Conservation (phyloP, 2,888 invertebrate genomes). For the Morpho deidamia region DNA sequence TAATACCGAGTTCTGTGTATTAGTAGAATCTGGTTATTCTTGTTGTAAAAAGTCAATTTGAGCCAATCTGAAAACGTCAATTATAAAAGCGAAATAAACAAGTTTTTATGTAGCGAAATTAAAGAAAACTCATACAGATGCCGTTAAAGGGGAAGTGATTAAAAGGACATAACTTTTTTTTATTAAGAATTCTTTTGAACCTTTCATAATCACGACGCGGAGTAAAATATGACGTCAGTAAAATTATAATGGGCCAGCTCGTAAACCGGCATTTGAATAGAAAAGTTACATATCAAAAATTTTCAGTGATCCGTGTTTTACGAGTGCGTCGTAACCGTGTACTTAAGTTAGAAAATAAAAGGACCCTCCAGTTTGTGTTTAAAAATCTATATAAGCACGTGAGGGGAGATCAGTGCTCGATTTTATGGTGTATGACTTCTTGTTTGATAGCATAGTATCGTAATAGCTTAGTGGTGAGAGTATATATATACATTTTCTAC, state of each 20-base stretch:
- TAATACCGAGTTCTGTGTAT: no score
- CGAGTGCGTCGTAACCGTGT: constrained; percentile 74
- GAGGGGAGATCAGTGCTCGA: constrained; percentile 39
- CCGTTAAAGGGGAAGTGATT: constrained; percentile 67
- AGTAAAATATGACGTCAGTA: constrained; percentile 71
- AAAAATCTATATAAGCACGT: constrained; percentile 52
- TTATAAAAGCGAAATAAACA: constrained; percentile 35
- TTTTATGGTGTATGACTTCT: constrained; percentile 16
- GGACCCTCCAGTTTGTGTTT: constrained; percentile 54
- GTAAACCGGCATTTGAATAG: constrained; percentile 75
- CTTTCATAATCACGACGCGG: constrained; percentile 62
- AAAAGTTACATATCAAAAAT: constrained; percentile 78
- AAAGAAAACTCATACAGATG: constrained; percentile 27
- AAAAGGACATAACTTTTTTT: constrained; percentile 66
- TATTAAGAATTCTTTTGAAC: constrained; percentile 64
- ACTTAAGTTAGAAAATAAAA: constrained; percentile 68
- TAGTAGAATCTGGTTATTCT: constrained; percentile 1
- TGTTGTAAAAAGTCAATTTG: constrained; percentile 26
- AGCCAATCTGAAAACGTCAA: constrained; percentile 25
- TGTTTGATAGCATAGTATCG: background rate
- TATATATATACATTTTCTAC: no score
- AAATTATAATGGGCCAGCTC: constrained; percentile 71
- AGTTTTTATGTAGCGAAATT: constrained; percentile 46
- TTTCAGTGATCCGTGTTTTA: constrained; percentile 78
- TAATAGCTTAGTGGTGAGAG: no score